phyloP scores from a whole-genome alignment of 2,797 vertebrate species.

The Eidolon dupreanum region DNA sequence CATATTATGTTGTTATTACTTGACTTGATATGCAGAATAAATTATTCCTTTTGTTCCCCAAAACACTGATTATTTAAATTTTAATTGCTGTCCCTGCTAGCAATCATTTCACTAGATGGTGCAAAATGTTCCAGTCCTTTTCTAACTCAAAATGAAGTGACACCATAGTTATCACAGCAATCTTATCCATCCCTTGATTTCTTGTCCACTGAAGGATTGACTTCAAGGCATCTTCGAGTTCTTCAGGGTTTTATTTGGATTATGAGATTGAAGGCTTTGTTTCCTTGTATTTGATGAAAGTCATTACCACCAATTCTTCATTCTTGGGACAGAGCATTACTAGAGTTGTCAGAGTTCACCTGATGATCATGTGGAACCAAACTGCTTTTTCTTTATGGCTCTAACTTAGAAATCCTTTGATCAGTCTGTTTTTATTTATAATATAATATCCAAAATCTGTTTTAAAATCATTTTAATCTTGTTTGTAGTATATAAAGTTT shows the following conservation, averaged over 20 bases:
- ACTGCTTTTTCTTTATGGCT: neutral
- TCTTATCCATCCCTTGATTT: constrained; percentile 70
- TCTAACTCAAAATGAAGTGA: constrained; percentile 77
- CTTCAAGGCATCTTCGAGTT: constrained; percentile 72
- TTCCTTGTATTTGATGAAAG: constrained; percentile 74
- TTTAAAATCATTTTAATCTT: constrained; percentile 55
- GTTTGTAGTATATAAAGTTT: neutral
- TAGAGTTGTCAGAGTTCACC: constrained; percentile 55
- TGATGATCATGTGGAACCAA: neutral
- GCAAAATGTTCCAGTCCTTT: constrained; percentile 71
- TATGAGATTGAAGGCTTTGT: constrained; percentile 65
- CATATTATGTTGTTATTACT: constrained; percentile 75
- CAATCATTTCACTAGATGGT: constrained; percentile 69
- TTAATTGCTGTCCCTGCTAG: constrained; percentile 70
- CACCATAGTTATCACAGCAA: constrained; percentile 61
- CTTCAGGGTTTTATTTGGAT: constrained; percentile 72
- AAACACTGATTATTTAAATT: constrained; percentile 78
- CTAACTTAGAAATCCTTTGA: neutral
- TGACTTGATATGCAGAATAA: constrained; percentile 75
- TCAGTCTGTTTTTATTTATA: constrained; percentile 51
- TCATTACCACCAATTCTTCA: constrained; percentile 9
- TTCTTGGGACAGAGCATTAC: neutral
- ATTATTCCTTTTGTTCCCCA: constrained; percentile 67
- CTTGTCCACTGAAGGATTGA: constrained; percentile 70
- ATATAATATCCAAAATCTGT: neutral